Conservation (phyloP, 2,797 vertebrate species). For the Caiman crocodilus region DNA sequence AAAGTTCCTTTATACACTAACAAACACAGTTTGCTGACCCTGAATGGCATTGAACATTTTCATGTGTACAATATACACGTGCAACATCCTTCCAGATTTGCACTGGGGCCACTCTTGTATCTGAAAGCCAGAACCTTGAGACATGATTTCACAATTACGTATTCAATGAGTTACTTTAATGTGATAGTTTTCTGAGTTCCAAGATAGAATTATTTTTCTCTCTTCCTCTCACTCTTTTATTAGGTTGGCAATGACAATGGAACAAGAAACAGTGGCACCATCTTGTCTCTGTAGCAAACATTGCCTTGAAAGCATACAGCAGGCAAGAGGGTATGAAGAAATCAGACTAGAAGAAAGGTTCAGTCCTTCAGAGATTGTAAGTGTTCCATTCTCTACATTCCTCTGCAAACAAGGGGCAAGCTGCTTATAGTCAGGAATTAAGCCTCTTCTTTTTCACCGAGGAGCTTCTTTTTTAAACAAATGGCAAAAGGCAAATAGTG, state of each 20-base stretch:
- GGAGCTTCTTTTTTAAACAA: background rate
- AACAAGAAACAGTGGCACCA: slow-evolving; percentile 15
- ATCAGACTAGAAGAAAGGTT: background rate
- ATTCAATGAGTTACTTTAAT: background rate
- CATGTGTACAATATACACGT: background rate
- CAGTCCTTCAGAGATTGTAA: slow-evolving; percentile 38
- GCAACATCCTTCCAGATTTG: background rate
- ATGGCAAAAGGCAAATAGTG: background rate
- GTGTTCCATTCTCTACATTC: background rate
- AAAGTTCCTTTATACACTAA: background rate
- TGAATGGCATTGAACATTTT: background rate
- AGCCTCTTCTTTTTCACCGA: background rate
- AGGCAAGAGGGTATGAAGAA: background rate
- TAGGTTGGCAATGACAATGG: slow-evolving; percentile 13
- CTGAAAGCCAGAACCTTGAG: background rate
- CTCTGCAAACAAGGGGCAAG: background rate
- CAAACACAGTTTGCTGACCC: background rate
- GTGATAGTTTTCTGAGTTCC: background rate
- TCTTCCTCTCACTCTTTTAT: slow-evolving; percentile 2
- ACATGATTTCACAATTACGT: background rate
- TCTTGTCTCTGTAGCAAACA: background rate
- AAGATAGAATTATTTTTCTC: background rate
- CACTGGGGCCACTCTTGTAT: too few species aligned
- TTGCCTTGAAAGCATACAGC: background rate
- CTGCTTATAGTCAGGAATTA: background rate